Conservation (phyloP, 1,140 invertebrate species). For the Hyposmocoma kahamanoa region DNA sequence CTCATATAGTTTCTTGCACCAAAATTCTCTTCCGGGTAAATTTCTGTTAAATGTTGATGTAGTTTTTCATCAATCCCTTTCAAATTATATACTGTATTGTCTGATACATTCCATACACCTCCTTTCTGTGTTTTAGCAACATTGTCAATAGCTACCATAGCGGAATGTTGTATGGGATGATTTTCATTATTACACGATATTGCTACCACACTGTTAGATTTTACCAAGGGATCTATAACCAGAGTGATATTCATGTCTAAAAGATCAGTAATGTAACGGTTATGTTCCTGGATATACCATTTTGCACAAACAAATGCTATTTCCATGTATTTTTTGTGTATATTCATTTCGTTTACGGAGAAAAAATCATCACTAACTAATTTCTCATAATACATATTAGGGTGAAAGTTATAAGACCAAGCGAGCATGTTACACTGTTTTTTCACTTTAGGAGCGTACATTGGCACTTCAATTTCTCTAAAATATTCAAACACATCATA, state of each 20-base stretch:
- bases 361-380: slow-evolving; percentile 79
- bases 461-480: slow-evolving; percentile 76
- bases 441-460: slow-evolving; percentile 76
- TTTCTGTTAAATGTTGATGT: slow-evolving; percentile 35
- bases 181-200: slow-evolving; percentile 75
- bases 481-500: slow-evolving; percentile 72
- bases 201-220: slow-evolving; percentile 77
- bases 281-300: slow-evolving; percentile 29
- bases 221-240: slow-evolving; percentile 81
- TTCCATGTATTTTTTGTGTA: slow-evolving; percentile 78
- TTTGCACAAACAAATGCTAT: slow-evolving; percentile 75
- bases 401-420: slow-evolving; percentile 93
- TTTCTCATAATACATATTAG: slow-evolving; percentile 81
- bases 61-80: slow-evolving; percentile 30
- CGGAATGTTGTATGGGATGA: slow-evolving; percentile 88
- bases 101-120: slow-evolving; percentile 77
- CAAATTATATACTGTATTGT: slow-evolving; percentile 5
- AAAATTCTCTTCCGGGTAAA: slow-evolving; percentile 34
- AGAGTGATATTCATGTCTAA: slow-evolving; percentile 72
- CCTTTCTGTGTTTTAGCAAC: slow-evolving; percentile 88
- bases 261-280: slow-evolving; percentile 21
- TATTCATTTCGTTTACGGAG: slow-evolving; percentile 68
- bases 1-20: slow-evolving; percentile 34
- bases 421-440: slow-evolving; percentile 79
- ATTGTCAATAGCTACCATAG: slow-evolving; percentile 89